Evolutionary conservation across 1,140 invertebrate species (phyloP).

Genomic region (Drosophila hydei): DNA sequence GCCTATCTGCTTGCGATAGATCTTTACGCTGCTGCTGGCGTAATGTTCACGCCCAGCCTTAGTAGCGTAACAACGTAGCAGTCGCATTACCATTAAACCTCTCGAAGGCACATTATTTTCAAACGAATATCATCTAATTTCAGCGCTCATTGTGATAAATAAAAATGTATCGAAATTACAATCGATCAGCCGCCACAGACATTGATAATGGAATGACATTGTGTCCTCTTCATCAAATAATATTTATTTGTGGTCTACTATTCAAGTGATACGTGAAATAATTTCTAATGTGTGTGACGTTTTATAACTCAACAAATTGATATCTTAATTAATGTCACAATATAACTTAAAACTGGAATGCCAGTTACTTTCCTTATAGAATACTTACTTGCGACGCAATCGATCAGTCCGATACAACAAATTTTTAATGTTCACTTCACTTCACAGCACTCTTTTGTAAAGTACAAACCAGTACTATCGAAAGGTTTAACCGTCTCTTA

Average conservation of each 20-base stretch:
- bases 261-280: background rate
- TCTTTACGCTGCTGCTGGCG: slow-evolving; percentile 63
- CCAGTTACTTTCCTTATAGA: no score
- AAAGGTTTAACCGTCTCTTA: background rate
- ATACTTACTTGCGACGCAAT: no score
- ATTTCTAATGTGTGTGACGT: no score
- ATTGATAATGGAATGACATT: slow-evolving; percentile 10
- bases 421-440: no score
- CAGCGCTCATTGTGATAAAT: slow-evolving; percentile 14
- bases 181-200: background rate
- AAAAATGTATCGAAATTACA: background rate
- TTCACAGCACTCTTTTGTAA: no score
- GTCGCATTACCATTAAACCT: slow-evolving; percentile 26
- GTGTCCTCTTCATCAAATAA: background rate
- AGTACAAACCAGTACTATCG: no score
- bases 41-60: slow-evolving; percentile 54
- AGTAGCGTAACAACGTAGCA: slow-evolving; percentile 60
- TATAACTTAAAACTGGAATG: no score
- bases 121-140: slow-evolving; percentile 8
- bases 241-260: background rate
- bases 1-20: slow-evolving; percentile 45
- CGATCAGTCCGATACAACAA: no score
- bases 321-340: no score
- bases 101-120: slow-evolving; percentile 8
- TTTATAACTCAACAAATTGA: no score